Percentiles rank a stretch among this genome's conserved stretches.
Evolutionary conservation across 1,140 invertebrate genomes (phyloP).

Genomic region (Drosophila pectinifera): DNA sequence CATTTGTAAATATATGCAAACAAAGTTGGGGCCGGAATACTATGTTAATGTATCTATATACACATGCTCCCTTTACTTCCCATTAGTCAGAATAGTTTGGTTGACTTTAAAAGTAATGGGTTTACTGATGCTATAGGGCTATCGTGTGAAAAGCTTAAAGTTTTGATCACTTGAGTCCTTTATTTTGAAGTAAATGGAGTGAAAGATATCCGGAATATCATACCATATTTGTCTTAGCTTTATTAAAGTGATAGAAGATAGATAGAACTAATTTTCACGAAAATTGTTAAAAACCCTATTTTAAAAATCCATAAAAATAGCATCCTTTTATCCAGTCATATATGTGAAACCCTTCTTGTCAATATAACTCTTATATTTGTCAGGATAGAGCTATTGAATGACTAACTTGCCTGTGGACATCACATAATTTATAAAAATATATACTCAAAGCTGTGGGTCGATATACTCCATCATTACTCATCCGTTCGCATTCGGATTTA

Average conservation of each 20-base stretch:
- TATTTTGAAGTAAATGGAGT: background rate
- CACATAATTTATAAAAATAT: constrained; percentile 4
- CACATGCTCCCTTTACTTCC: too few relatives aligned
- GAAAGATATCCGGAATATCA: background rate
- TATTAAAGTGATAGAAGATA: too few relatives aligned
- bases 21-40: background rate
- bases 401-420: background rate
- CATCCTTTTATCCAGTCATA: background rate
- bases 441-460: constrained; percentile 9
- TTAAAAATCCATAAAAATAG: too few relatives aligned
- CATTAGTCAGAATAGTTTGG: background rate
- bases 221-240: too few relatives aligned
- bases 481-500: constrained; percentile 1
- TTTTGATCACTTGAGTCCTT: background rate
- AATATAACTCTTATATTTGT: background rate
- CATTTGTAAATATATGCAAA: constrained; percentile 24
- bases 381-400: background rate
- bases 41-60: constrained; percentile 3
- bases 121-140: background rate
- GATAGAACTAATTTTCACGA: background rate
- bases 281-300: too few relatives aligned
- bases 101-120: background rate
- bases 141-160: too few relatives aligned
- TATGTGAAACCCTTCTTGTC: background rate
- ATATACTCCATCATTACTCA: constrained; percentile 14